Base-by-base conservation (phyloP, 2,113 vertebrate species). In the Oncorhynchus nerka region DNA sequence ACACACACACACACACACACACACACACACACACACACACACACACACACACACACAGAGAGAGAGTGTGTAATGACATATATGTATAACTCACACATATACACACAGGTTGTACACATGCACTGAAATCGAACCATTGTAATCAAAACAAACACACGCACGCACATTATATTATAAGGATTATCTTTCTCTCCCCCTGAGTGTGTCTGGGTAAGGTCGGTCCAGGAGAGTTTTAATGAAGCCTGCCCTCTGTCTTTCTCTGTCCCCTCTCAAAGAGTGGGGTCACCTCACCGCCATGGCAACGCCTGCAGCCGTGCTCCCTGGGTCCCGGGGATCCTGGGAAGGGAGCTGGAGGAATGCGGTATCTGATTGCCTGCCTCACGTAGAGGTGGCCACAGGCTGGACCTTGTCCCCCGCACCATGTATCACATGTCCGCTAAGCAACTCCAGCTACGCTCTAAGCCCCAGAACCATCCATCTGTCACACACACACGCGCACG, bases 301-400 rank as follows among this genome's bases (percentile, higher is more conserved):
- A 82, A 89, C 83, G 64, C 83, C 88, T 75, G 74, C 71, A 80
- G 89, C 79, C 77, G n/a, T 87, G 85, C 80, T 85, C 84, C 85
- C 78, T 70, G 77, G 85, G 83, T 84, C 81, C 81, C 57, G 0
- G 49, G 72, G 86, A 88, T 86, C 87, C 81, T 88, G 87, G 85
- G 88, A 91, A 90, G 87, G 87, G 8, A 45, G 61, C 51, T 19
- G 51, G 16, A 86, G 83, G 87, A 88, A 88, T 90, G 84, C 77
- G 80, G 20, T 74, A 65, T 75, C 62, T 28, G 85, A 86, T 83
- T 82, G 75, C 84, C 68, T 75, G 48, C 32, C 73, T 57, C 76
- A 74, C 48, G 24, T 22, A 12, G 22, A 81, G 20, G 69, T 74
- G 73, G n/a, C 73, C 15, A 3, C 16, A 30, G 73, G 48, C 48